phyloP scores from a whole-genome alignment of 2,113 vertebrate species.

The Jacana jacana region DNA sequence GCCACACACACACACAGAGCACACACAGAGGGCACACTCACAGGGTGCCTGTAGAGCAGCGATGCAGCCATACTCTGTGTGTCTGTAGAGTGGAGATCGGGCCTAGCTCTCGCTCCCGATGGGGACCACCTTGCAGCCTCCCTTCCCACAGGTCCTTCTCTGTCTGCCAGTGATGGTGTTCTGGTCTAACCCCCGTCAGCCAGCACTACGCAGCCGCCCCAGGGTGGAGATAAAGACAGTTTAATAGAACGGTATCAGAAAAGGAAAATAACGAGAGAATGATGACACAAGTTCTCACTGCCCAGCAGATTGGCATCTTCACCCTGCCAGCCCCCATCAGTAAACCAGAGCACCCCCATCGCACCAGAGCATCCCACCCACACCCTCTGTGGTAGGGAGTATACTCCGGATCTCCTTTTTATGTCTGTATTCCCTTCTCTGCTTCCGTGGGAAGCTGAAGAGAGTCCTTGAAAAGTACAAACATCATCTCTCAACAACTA shows the following conservation, averaged over 20 bases:
- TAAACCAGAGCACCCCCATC: not conserved
- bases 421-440: not conserved
- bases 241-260: not conserved
- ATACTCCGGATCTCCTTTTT: not conserved
- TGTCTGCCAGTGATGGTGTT: not conserved
- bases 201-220: not conserved
- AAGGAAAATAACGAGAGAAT: not conserved
- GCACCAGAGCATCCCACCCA: too few relatives aligned
- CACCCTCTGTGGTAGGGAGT: not conserved
- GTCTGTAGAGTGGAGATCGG: fast-evolving
- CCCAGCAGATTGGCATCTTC: not conserved
- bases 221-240: not conserved
- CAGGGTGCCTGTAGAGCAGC: not conserved
- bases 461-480: not conserved
- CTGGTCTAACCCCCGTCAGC: not conserved
- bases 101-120: fast-evolving
- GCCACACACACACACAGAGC: too few relatives aligned
- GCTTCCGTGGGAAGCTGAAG: not conserved
- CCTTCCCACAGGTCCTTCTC: not conserved
- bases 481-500: not conserved
- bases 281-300: not conserved
- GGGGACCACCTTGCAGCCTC: not conserved
- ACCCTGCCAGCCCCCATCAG: too few relatives aligned
- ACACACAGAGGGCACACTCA: not conserved
- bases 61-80: too few relatives aligned